phyloP scores from a whole-genome alignment of 2,888 invertebrate species.

The Cylindroiulus punctatus region DNA sequence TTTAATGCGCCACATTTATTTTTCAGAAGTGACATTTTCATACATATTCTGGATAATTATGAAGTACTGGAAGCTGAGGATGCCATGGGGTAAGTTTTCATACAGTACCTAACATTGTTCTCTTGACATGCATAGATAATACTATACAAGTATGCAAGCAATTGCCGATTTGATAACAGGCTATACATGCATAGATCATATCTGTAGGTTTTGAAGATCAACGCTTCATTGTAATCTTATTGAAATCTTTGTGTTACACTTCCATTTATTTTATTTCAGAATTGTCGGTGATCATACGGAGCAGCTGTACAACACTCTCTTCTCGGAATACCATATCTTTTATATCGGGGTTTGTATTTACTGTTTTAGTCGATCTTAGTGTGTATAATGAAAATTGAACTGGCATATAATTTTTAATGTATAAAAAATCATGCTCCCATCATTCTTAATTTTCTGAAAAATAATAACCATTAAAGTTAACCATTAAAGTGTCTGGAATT shows the following conservation, averaged over 20 bases:
- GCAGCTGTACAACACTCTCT: neutral
- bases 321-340: neutral
- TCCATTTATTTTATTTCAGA: neutral
- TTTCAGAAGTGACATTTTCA: constrained; percentile 37
- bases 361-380: too few species aligned
- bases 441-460: too few species aligned
- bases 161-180: too few species aligned
- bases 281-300: neutral
- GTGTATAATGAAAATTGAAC: too few species aligned
- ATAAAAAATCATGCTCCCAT: too few species aligned
- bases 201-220: too few species aligned
- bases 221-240: too few species aligned
- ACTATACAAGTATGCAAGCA: neutral
- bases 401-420: too few species aligned
- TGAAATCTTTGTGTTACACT: constrained; percentile 4
- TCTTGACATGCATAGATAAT: neutral
- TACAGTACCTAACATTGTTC: neutral
- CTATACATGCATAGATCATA: too few species aligned
- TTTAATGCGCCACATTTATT: neutral
- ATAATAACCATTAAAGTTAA: too few species aligned
- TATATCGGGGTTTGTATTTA: constrained; percentile 9
- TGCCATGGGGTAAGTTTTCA: neutral
- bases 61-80: neutral
- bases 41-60: neutral
- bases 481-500: too few species aligned